These are phyloP conservation scores for Deroptyus accipitrinus DNA, from an alignment of 2,113 vertebrate genomes.

Conservation along the genomic window DNA sequence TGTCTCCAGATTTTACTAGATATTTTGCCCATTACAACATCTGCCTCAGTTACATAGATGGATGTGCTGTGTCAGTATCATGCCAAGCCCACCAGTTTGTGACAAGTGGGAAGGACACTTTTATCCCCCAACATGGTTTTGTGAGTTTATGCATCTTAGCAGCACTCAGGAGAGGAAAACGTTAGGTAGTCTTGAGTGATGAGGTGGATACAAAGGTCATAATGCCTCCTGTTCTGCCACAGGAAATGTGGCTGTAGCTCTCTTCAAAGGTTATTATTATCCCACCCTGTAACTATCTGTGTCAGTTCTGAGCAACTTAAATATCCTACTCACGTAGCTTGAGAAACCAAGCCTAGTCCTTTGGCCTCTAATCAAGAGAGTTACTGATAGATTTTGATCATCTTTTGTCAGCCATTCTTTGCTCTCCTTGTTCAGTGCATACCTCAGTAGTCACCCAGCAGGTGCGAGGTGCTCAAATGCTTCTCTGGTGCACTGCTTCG, in stretches of 20 bases:
- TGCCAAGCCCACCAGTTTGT: not conserved
- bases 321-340: not conserved
- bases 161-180: not conserved
- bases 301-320: not conserved
- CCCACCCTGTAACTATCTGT: not conserved
- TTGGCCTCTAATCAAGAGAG: not conserved
- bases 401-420: not conserved
- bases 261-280: not conserved
- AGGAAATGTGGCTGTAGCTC: not conserved
- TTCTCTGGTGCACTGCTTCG: not conserved
- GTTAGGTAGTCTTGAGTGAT: not conserved
- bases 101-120: fast-evolving
- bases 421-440: not conserved
- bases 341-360: not conserved
- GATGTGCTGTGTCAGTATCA: not conserved
- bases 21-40: not conserved
- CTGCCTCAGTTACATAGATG: not conserved
- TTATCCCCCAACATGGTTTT: not conserved
- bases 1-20: not conserved
- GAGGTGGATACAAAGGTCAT: not conserved
- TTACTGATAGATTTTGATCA: not conserved
- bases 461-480: not conserved
- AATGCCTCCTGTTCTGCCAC: not conserved
- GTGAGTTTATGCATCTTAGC: not conserved
- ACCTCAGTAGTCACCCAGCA: not conserved